Percentiles rank a stretch among this genome's conserved stretches.
Conservation (phyloP, 2,888 invertebrate species). For the Cheilosia soror region DNA sequence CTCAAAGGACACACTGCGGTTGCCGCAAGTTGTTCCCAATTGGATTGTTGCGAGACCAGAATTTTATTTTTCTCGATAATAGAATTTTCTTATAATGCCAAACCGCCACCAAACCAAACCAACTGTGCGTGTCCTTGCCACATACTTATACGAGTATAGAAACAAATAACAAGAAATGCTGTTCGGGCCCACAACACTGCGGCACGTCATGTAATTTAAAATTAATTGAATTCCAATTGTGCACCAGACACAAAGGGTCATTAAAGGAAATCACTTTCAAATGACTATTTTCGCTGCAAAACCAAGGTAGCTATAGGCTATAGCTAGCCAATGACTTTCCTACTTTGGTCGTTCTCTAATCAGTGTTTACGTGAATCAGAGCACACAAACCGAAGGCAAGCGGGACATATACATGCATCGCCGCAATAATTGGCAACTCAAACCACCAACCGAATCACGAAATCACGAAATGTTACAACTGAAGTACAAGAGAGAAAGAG, state of each 20-base stretch:
- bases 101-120: background rate
- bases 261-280: conserved; percentile 62
- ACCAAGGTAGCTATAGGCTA: background rate
- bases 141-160: background rate
- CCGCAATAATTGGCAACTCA: conserved; percentile 45
- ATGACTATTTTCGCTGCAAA: conserved; percentile 36
- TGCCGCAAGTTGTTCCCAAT: background rate
- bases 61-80: background rate
- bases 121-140: conserved; percentile 17
- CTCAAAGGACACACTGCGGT: too few relatives aligned
- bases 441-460: conserved; percentile 46
- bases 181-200: background rate
- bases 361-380: conserved; percentile 42
- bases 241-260: conserved; percentile 44
- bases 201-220: conserved; percentile 65
- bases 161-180: conserved; percentile 41
- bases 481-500: background rate
- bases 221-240: conserved; percentile 71
- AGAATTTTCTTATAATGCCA: background rate
- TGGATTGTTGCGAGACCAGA: background rate
- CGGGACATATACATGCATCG: conserved; percentile 2
- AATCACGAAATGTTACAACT: conserved; percentile 24
- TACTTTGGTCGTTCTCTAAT: conserved; percentile 25
- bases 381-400: background rate
- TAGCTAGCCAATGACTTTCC: conserved; percentile 16